Percentiles rank a stretch among this genome's conserved stretches.
Conservation (phyloP, 64 coral and sea anemone genomes). For the Porites lutea region DNA sequence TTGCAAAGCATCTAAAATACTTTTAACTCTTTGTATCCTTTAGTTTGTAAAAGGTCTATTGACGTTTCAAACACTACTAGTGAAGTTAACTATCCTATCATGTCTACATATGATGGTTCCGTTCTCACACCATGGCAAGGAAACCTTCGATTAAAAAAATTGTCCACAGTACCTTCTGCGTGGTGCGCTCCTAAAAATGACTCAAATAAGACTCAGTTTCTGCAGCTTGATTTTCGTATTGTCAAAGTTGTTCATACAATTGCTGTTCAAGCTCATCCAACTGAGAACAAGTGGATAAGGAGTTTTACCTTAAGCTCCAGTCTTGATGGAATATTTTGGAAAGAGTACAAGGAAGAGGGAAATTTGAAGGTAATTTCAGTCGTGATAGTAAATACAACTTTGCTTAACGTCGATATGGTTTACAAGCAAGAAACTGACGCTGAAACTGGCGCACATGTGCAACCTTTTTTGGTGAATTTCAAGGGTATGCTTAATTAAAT, state of each 20-base stretch:
- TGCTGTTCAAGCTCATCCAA: background rate
- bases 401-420: too few relatives aligned
- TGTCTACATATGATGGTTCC: background rate
- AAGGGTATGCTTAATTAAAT: too few relatives aligned
- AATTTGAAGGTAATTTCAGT: background rate
- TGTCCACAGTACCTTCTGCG: background rate
- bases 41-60: conserved; percentile 11
- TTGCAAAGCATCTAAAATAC: too few relatives aligned
- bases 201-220: background rate
- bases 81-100: background rate
- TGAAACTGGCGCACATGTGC: too few relatives aligned
- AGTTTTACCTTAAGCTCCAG: background rate
- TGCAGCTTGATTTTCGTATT: conserved; percentile 2
- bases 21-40: background rate
- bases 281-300: background rate
- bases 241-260: conserved; percentile 8
- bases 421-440: too few relatives aligned
- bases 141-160: background rate
- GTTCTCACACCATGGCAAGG: background rate
- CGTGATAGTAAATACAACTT: too few relatives aligned
- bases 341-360: background rate
- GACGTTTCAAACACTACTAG: background rate
- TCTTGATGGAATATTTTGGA: conserved; percentile 40
- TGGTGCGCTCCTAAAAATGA: conserved; percentile 5
- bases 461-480: too few relatives aligned